Evolutionary conservation across 2,888 invertebrate species (phyloP), one percentile per base, ranked within the genome.

Genomic region (Apodemia zela): DNA sequence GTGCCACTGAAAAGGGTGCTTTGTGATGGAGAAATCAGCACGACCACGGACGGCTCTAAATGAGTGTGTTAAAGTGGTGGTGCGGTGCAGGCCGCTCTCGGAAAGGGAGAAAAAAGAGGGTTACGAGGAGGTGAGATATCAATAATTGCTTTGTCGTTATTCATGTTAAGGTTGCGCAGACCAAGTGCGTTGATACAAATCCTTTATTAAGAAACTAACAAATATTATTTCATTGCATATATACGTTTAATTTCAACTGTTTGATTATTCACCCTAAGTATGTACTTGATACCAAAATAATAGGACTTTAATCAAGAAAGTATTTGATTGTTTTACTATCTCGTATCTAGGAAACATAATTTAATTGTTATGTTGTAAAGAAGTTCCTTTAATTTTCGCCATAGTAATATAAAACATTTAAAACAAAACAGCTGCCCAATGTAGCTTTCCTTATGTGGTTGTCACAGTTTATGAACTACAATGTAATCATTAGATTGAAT

Each of bases 51-150:
- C 92, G 69, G 89, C 92, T 71, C 89, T 92, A 68, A 95, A 95
- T 81, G 98, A 99, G 89, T 95, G 97, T 78, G 98, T 99, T 66
- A 98, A 98, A 91, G 99, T 99, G 69, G 97, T 99, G 71, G 99
- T 99, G 64, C 93, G 99, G 81, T 98, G 99, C 92, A 95, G 99
- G 63, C 99, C 99, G 49, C 95, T 99, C 91, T 97, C 96, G 74
- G 94, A 96, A 71, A 96, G 95, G 74, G 99, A 99, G 90, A 93
- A 93, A 47, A 87, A 93, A 47, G 94, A 95, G 76, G 96, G 96
- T 25, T 94, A 95, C 87, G 93, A 87, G 67, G 95, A 96, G 88
- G 92, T 92, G 75, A 83, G 84, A 65, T 51, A 59, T 45, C 47
- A 54, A 60, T 63, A 65, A 65, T 63, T 68, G 67, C 70, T 71